Evolutionary conservation across 30 jellyfish, hydroid and myxozoan genomes (phyloP).

Genomic region (Morbakka virulenta): DNA sequence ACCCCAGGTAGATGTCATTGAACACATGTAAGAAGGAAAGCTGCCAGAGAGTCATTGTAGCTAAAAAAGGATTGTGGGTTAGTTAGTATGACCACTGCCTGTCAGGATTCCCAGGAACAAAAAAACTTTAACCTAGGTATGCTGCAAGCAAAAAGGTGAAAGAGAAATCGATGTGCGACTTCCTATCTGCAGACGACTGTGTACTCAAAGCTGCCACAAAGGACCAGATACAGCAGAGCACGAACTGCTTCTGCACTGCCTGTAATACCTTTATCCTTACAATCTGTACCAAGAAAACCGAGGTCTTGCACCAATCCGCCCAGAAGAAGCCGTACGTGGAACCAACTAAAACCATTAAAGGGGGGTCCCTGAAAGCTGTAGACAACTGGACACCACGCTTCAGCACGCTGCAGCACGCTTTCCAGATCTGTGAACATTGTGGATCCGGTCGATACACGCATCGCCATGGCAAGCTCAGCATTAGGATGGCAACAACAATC

Average conservation of each 20-base stretch:
- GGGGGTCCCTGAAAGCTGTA: too few relatives aligned
- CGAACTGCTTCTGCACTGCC: background rate
- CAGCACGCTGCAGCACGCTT: too few relatives aligned
- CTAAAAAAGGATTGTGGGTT: background rate
- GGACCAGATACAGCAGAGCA: background rate
- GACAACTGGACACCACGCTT: too few relatives aligned
- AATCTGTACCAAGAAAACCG: background rate
- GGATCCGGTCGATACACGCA: background rate
- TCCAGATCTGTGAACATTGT: too few relatives aligned
- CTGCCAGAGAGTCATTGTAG: background rate
- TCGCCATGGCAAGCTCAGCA: background rate
- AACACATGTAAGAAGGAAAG: background rate
- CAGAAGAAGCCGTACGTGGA: background rate
- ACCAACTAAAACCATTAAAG: background rate
- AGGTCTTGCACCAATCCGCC: background rate
- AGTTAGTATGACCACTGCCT: too few relatives aligned
- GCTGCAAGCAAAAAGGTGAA: background rate
- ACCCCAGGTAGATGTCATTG: too few relatives aligned
- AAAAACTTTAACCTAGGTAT: background rate
- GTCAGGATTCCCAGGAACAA: too few relatives aligned
- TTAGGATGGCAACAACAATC: background rate
- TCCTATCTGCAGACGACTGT: background rate
- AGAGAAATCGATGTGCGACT: background rate
- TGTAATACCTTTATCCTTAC: background rate
- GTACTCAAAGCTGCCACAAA: background rate